Evolutionary conservation across 2,888 invertebrate species (phyloP), one percentile per base, ranked within the genome.

Genomic region (Yponomeuta sedellus): DNA sequence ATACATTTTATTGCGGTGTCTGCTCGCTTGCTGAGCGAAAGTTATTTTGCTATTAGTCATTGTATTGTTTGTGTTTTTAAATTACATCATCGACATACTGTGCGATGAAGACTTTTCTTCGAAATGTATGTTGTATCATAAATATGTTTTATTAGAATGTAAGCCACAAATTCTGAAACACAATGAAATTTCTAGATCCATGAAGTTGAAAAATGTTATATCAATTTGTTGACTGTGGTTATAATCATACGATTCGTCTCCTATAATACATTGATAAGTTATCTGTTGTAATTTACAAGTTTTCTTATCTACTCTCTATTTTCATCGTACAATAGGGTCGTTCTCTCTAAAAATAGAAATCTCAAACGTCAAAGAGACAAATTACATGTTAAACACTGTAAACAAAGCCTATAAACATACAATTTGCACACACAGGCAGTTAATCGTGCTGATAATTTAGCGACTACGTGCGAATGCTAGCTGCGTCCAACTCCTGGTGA

Each of bases 21-120:
- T 68, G 71, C 70, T 71, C 66, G 72, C 72, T 61, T 12, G 59
- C 68, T 67, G 68, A 72, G 80, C 78, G 83, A 84, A 84, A 83
- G 83, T 83, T 52, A 52, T 52, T 52, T 52, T 73, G 70, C 74
- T 79, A 74, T 75, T 69, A 71, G 70, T 70, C 71, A 52, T 52
- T 52, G 44, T 52, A 52, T 52, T 52, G 44, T 52, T 52, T 52
- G 16, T 12, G 8, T 6, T 52, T 12, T 52, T 2, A 5, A 16
- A 12, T 52, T 16, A 52, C 10, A 52, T 52, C 16, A 44, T 44
- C 12, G 5, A 44, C 44, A 6, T 52, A 34, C 34, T 34, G 4
- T 12, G 44, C 16, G 10, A 52, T 52, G 1, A 52, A 16, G 16
- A 52, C 16, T 12, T 52, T 52, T 52, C 16, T 52, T 52, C n/a